Evolutionary conservation across 2,113 vertebrate genomes (phyloP).

Genomic region (Hystrix cristata): DNA sequence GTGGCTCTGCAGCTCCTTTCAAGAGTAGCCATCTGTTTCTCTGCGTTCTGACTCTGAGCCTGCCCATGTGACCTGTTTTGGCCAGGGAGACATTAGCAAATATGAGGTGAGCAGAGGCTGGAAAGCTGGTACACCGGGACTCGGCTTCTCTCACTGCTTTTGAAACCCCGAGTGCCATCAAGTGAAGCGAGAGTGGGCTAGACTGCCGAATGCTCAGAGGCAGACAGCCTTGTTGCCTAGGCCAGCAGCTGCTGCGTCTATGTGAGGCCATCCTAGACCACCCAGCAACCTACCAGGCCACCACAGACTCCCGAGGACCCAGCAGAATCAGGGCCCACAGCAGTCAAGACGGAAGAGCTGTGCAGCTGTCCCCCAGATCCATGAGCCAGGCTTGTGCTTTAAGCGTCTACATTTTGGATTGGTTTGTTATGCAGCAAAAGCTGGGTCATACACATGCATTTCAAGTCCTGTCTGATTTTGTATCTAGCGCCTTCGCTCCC

Average conservation of each 20-base stretch:
- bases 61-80: not conserved
- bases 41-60: not conserved
- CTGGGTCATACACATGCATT: not conserved
- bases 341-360: not conserved
- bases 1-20: not conserved
- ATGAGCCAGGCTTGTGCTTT: not conserved
- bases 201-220: not conserved
- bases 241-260: not conserved
- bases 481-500: not conserved
- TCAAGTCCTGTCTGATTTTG: slow-evolving; percentile 15
- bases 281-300: not conserved
- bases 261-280: not conserved
- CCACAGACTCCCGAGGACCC: not conserved
- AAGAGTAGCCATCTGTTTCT: not conserved
- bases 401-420: not conserved
- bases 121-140: not conserved
- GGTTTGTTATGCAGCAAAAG: slow-evolving; percentile 11
- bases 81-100: not conserved
- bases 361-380: not conserved
- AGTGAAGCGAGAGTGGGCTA: not conserved
- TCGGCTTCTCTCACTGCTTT: not conserved
- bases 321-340: not conserved
- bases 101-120: not conserved
- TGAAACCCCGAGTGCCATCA: not conserved
- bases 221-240: not conserved